A percentile compares a stretch with the other conserved stretches of the same genome.
phyloP scores from a whole-genome alignment of 92 coral and sea anemone genomes.

The Phenganax marumi region DNA sequence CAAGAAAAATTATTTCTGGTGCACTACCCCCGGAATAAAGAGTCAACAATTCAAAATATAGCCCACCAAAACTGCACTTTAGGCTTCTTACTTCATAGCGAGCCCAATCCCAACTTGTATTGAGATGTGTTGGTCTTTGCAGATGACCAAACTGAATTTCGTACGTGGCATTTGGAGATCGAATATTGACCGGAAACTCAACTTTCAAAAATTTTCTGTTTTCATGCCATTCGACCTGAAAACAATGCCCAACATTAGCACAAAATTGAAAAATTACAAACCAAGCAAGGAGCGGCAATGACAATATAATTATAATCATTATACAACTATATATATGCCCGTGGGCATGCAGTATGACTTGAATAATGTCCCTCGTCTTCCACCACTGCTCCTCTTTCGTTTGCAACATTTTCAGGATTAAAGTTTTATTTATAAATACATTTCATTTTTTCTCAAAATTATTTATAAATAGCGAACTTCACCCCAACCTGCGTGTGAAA shows the following conservation, averaged over 20 bases:
- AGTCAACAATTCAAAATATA: no score
- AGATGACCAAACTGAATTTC: slow-evolving; percentile 96
- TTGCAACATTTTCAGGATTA: no score
- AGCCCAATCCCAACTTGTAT: slow-evolving; percentile 99
- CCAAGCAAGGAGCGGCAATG: background rate
- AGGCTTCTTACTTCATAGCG: slow-evolving; percentile 73
- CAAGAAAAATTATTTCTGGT: background rate
- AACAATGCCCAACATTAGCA: background rate
- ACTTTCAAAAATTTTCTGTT: slow-evolving; percentile 96
- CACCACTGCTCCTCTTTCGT: no score
- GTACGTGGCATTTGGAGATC: slow-evolving; percentile 83
- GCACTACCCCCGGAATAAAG: no score
- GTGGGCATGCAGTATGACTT: no score
- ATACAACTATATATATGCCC: no score
- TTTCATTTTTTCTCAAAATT: no score
- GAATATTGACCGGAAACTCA: slow-evolving; percentile 95
- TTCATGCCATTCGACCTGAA: slow-evolving; percentile 96
- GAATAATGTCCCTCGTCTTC: no score
- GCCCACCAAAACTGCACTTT: no score
- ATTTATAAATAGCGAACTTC: background rate
- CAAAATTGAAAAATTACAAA: background rate
- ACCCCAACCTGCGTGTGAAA: slow-evolving; percentile 72
- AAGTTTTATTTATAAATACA: no score
- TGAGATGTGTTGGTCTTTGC: slow-evolving; percentile 93
- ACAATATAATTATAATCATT: background rate